Evolutionary conservation across 2,113 vertebrate genomes (phyloP).

Genomic region (Solenodon paradoxus): DNA sequence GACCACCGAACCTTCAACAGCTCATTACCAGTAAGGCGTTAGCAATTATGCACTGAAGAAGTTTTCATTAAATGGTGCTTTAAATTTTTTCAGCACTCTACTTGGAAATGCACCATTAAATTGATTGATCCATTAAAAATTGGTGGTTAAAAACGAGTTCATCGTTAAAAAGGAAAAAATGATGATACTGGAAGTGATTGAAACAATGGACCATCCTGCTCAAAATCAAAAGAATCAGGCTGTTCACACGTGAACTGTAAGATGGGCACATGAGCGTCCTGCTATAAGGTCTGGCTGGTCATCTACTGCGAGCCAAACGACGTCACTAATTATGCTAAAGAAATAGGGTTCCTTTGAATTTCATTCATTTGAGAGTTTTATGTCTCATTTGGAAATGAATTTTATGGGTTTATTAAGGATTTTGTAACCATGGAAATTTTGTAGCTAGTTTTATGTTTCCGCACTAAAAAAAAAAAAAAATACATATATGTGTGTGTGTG

Average conservation of each 20-base stretch:
- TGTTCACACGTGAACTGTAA: not conserved
- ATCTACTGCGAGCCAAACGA: conserved; percentile 39
- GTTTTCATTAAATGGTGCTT: conserved; percentile 45
- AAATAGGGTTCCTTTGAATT: conserved; percentile 19
- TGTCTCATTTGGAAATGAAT: conserved; percentile 56
- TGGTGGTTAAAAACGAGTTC: conserved; percentile 48
- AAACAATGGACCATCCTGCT: not conserved
- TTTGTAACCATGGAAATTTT: conserved; percentile 41
- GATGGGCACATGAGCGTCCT: not conserved
- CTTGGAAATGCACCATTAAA: conserved; percentile 53
- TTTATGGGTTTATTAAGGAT: conserved; percentile 9
- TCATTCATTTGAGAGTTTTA: not conserved
- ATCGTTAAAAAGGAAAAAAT: conserved; percentile 48
- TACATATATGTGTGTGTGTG: too few relatives aligned
- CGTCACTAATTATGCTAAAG: conserved; percentile 10
- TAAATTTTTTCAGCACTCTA: conserved; percentile 29
- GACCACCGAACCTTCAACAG: not conserved
- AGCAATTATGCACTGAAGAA: conserved; percentile 15
- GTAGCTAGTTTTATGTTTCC: conserved; percentile 40
- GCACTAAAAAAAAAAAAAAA: conserved; percentile 35
- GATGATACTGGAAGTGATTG: not conserved
- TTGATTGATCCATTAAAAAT: conserved; percentile 61
- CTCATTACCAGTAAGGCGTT: not conserved
- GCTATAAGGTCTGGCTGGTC: not conserved
- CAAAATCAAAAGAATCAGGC: conserved; percentile 7